These are phyloP conservation scores for Drosophila limbata DNA, from an alignment of 2,888 invertebrate genomes.

Conservation along the genomic window DNA sequence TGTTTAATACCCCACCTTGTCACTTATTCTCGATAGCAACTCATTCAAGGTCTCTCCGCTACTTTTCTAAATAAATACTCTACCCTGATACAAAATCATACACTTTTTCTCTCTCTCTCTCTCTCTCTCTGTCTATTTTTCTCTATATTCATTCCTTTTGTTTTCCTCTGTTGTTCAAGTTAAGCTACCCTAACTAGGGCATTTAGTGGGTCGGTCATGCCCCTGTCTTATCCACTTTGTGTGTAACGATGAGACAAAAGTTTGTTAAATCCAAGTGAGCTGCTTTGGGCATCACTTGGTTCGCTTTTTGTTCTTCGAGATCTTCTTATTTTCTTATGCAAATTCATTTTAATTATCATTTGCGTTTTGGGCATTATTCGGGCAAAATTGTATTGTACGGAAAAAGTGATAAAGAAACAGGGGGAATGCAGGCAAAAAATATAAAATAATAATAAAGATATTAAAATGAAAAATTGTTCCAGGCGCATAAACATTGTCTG, in stretches of 20 bases:
- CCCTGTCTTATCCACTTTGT: constrained; percentile 1
- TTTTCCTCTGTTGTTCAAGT: not conserved
- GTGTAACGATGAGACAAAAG: constrained; percentile 20
- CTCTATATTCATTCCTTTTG: not conserved
- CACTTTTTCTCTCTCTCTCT: not conserved
- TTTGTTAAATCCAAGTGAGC: constrained; percentile 36
- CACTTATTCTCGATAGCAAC: not conserved
- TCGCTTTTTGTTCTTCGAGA: constrained; percentile 32
- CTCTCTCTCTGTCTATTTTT: not conserved
- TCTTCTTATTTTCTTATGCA: constrained; percentile 66
- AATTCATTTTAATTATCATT: constrained; percentile 78
- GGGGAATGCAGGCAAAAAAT: not conserved
- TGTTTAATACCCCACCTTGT: not conserved
- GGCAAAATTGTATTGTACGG: constrained; percentile 66
- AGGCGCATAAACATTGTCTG: constrained; percentile 63
- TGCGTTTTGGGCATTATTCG: constrained; percentile 49
- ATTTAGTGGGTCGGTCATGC: constrained; percentile 1
- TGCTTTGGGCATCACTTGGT: constrained; percentile 36
- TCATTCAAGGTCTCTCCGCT: too few species aligned
- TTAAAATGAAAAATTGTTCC: constrained; percentile 49
- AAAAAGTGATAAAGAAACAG: constrained; percentile 10
- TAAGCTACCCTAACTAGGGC: constrained; percentile 12
- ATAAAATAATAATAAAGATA: constrained; percentile 47
- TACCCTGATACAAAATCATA: too few species aligned
- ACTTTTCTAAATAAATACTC: too few species aligned